Evolutionary conservation across 2,888 invertebrate genomes (phyloP), one percentile per base, ranked within the genome.

Genomic region (Dryococelus australis): DNA sequence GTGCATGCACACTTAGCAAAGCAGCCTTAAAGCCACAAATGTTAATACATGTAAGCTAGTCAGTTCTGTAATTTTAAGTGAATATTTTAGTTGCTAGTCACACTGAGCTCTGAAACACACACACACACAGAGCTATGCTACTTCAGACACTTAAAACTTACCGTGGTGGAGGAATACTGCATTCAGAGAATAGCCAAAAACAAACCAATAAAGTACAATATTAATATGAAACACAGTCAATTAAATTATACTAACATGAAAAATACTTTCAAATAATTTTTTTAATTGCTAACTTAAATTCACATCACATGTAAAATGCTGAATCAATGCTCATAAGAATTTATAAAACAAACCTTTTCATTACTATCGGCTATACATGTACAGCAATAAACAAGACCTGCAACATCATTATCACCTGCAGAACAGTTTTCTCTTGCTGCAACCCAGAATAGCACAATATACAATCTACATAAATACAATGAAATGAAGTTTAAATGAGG

Each of bases 141-240:
- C 65, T n/a, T 65, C 65, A 65, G n/a, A 65, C n/a, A 9, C 65
- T 8, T 65, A 16, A 65, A 79, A 95, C 95, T 95, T 95, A 95
- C 95, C 95, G 94, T 93, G 95, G 95, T 91, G 95, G 95, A 91
- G 95, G 94, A 92, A 94, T 93, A 94, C 95, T 95, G 94, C 92
- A 93, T 90, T 91, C 91, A 51, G 88, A 88, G 88, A 88, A 87
- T 51, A 79, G 85, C 81, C 85, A 89, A 80, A 88, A 86, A 89
- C 86, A 85, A 83, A 86, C 13, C 83, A 83, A 83, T 85, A 84
- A 88, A 86, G 85, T 78, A 84, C 27, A 43, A 35, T 84, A 87
- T 43, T 85, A 65, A 84, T 85, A 83, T 28, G 51, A 84, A 43
- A 83, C 83, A 83, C 80, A 80, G 28, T 80, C 12, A 80, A 80